Evolutionary conservation across 2,113 vertebrate species (phyloP), one percentile per base, ranked within the genome.

Genomic region (Terrapene triunguis): DNA sequence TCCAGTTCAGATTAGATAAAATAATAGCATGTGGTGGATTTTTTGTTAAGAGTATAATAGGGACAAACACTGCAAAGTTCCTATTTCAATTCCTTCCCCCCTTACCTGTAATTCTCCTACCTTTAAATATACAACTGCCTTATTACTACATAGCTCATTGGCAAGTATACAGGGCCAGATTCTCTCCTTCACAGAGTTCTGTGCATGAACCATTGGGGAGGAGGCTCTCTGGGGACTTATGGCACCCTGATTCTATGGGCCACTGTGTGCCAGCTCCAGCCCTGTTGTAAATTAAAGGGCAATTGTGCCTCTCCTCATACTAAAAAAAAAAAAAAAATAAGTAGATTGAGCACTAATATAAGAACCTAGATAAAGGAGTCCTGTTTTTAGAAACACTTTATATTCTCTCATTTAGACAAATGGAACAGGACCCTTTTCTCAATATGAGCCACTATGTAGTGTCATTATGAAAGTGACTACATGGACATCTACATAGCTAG

Each of bases 401-500:
- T 44, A 24, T n/a, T 42, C n/a, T 65, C 44, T 1, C 7, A 0
- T 1, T 53, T 42, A 1, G 22, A 53, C 29, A 72, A 80, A 35
- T 6, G 78, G 65, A 80, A 83, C 0, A 5, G 5, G 12, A 2
- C 10, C 12, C 3, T 88, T 95, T 93, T 89, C 74, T 65, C 72
- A 89, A 29, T 22, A 24, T 8, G 91, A 87, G 16, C 2, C 22
- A 10, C 25, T 9, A 2, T 8, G 3, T 5, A 35, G 7, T 0
- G 0, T 21, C 7, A 0, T 0, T 3, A 2, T 2, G 16, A 10
- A 13, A 93, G 35, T 12, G 2, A 2, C 38, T 35, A n/a, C 81
- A 54, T 3, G 29, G 22, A 42, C 47, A 19, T 1, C 8, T 0
- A 0, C 2, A 8, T 4, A 10, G n/a, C 5, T 6, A 5, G 12